These are phyloP conservation scores for Anisognathus igniventris DNA, from an alignment of 2,797 vertebrate species.

Conservation along the genomic window DNA sequence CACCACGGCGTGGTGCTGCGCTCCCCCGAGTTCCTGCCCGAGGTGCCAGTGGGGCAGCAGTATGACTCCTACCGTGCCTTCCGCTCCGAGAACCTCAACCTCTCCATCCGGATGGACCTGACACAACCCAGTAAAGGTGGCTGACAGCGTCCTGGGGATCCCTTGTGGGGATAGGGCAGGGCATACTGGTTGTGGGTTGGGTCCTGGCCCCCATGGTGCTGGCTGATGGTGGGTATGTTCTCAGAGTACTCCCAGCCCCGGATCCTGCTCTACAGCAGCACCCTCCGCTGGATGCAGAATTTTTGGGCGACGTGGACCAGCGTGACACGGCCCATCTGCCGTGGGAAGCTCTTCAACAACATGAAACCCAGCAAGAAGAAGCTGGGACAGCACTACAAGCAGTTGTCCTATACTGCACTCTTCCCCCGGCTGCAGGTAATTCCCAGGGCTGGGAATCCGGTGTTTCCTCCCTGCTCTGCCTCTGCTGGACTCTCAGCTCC, in stretches of 20 bases:
- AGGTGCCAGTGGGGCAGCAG: slow-evolving; percentile 88
- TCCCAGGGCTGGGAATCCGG: accelerated
- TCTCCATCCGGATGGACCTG: slow-evolving; percentile 95
- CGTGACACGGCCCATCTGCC: slow-evolving; percentile 93
- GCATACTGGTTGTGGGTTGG: not conserved
- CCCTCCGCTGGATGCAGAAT: slow-evolving; percentile 99
- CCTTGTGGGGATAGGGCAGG: not conserved
- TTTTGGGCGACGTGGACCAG: slow-evolving; percentile 98
- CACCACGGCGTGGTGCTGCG: slow-evolving; percentile 91
- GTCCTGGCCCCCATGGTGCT: not conserved
- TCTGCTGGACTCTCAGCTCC: not conserved
- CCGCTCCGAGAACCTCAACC: slow-evolving; percentile 96
- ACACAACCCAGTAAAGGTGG: slow-evolving; percentile 83
- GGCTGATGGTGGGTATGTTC: not conserved
- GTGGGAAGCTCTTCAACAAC: slow-evolving; percentile 94
- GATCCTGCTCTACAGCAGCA: slow-evolving; percentile 96
- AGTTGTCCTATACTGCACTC: slow-evolving; percentile 91
- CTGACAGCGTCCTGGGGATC: not conserved
- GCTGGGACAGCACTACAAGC: slow-evolving; percentile 96
- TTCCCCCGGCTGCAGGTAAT: slow-evolving; percentile 92
- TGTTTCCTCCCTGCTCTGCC: not conserved
- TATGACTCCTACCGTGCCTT: slow-evolving; percentile 97
- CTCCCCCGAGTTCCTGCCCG: slow-evolving; percentile 85
- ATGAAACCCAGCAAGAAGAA: slow-evolving; percentile 91
- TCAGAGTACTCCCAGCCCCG: slow-evolving; percentile 86